phyloP scores from a whole-genome alignment of 2,797 vertebrate species.

The Sebastes flavidus region DNA sequence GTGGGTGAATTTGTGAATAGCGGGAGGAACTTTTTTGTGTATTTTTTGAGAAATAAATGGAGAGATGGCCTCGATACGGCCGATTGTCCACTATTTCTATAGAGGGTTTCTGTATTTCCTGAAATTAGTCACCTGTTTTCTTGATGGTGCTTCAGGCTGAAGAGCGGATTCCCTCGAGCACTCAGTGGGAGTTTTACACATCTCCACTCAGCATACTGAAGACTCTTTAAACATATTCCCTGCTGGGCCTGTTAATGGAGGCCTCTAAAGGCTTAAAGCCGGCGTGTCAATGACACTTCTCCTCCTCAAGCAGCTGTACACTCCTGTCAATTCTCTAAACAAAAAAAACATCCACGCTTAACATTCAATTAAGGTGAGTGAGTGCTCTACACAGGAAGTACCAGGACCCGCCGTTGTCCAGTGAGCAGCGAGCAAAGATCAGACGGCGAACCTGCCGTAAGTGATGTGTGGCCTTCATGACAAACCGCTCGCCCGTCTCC shows the following conservation, averaged over 20 bases:
- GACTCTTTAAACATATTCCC: conserved; percentile 76
- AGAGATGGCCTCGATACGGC: conserved; percentile 72
- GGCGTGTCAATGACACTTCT: conserved; percentile 65
- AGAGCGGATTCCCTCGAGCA: conserved; percentile 61
- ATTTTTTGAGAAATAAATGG: conserved; percentile 75
- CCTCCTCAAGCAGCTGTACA: conserved; percentile 52
- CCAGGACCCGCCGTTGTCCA: conserved; percentile 62
- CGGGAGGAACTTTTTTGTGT: conserved; percentile 69
- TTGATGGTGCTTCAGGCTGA: conserved; percentile 45
- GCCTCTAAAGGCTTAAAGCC: conserved; percentile 60
- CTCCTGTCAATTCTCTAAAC: conserved; percentile 39
- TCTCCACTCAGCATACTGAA: conserved; percentile 63
- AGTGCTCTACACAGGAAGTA: conserved; percentile 49
- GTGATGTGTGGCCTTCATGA: conserved; percentile 72
- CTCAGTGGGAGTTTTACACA: conserved; percentile 74
- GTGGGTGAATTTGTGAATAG: conserved; percentile 73
- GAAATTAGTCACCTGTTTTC: conserved; percentile 71
- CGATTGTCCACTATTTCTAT: conserved; percentile 74
- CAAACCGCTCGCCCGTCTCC: conserved; percentile 63
- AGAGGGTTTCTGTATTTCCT: conserved; percentile 66
- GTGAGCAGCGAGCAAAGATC: conserved; percentile 74
- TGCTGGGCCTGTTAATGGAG: conserved; percentile 76
- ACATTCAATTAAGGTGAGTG: conserved; percentile 55
- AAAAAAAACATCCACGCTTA: conserved; percentile 46
- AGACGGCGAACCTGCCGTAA: conserved; percentile 64